Evolutionary conservation across 1,140 invertebrate genomes (phyloP).

Genomic region (Babylonia areolata): DNA sequence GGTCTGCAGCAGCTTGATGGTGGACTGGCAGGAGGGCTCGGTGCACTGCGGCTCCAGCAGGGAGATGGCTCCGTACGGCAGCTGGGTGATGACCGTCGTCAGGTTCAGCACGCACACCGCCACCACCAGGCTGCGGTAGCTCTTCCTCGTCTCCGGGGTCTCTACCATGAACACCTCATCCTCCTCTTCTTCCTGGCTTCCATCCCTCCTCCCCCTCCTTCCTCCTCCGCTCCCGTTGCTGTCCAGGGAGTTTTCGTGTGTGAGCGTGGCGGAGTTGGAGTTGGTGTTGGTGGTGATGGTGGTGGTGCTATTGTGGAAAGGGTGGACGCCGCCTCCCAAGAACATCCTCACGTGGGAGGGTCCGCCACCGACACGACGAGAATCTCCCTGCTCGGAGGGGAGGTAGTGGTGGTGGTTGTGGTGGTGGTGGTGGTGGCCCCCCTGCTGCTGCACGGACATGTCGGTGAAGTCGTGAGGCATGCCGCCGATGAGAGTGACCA

Average conservation of each 20-base stretch:
- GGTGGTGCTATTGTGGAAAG: neutral
- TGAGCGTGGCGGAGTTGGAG: neutral
- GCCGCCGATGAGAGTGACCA: constrained; percentile 46
- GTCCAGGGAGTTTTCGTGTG: neutral
- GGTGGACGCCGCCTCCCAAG: neutral
- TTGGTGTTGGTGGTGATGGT: neutral
- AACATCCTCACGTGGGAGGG: neutral
- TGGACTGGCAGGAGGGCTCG: constrained; percentile 42
- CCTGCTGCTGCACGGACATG: neutral
- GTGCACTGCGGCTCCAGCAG: constrained; percentile 37
- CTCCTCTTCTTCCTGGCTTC: neutral
- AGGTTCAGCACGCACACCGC: constrained; percentile 44
- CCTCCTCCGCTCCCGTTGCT: neutral
- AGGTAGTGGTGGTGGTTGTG: no score
- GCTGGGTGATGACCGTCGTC: constrained; percentile 37
- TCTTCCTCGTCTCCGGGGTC: neutral
- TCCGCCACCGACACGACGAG: neutral
- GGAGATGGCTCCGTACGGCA: constrained; percentile 47
- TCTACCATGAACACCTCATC: neutral
- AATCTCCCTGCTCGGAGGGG: no score
- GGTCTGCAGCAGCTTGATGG: constrained; percentile 39
- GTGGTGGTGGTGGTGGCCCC: neutral
- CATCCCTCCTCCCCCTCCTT: neutral
- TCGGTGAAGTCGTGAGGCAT: constrained; percentile 41
- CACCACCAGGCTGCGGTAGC: constrained; percentile 38